Evolutionary conservation across 2,797 vertebrate genomes (phyloP).

Genomic region (Halcyon chelicuti): DNA sequence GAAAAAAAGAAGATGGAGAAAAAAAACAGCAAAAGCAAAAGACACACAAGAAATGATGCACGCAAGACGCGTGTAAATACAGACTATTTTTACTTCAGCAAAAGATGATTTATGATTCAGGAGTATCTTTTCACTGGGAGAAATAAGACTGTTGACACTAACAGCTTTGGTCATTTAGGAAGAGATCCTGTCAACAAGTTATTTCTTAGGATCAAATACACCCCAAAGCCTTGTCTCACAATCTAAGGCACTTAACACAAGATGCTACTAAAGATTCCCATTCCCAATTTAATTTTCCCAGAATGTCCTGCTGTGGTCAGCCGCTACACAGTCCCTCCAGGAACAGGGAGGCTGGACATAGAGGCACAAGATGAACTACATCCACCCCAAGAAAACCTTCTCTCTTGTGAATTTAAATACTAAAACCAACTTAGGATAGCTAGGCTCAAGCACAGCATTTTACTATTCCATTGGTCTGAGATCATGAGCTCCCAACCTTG

Average conservation of each 20-base stretch:
- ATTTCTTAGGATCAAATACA: not conserved
- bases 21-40: not conserved
- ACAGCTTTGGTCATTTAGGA: not conserved
- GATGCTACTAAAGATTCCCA: not conserved
- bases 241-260: not conserved
- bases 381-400: not conserved
- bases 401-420: not conserved
- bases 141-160: not conserved
- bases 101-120: not conserved
- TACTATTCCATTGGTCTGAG: not conserved
- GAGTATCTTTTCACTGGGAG: not conserved
- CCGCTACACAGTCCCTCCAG: not conserved
- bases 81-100: not conserved
- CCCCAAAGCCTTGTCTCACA: not conserved
- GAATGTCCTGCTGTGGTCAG: not conserved
- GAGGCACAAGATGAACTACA: accelerated
- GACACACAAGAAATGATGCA: not conserved
- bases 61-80: not conserved
- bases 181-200: not conserved
- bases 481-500: not conserved
- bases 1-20: not conserved
- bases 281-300: not conserved
- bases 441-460: not conserved
- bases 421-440: not conserved
- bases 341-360: not conserved